Evolutionary conservation across 2,888 invertebrate species (phyloP).

Genomic region (Pocota personata): DNA sequence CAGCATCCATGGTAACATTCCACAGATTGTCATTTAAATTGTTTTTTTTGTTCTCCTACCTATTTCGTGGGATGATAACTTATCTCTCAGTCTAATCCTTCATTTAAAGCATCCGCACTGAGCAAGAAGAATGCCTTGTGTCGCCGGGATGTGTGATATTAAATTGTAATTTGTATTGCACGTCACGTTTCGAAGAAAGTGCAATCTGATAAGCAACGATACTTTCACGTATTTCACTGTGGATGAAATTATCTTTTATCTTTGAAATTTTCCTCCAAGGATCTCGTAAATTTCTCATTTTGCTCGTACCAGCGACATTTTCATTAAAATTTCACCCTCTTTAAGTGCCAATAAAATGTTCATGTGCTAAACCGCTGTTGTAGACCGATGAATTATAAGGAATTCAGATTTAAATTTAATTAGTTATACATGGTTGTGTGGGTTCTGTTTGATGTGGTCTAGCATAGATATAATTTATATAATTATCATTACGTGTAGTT

Average conservation of each 20-base stretch:
- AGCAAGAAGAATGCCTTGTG: neutral
- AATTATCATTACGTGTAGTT: neutral
- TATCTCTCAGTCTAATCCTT: conserved; percentile 5
- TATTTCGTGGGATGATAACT: neutral
- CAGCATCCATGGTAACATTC: neutral
- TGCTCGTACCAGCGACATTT: conserved; percentile 10
- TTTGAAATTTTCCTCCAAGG: conserved; percentile 1
- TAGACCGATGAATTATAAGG: neutral
- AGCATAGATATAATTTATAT: neutral
- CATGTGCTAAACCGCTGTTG: neutral
- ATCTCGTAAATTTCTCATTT: conserved; percentile 41
- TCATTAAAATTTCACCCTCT: conserved; percentile 31
- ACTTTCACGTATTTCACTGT: neutral
- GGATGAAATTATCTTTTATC: conserved; percentile 36
- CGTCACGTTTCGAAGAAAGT: conserved; percentile 46
- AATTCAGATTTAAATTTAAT: conserved; percentile 13
- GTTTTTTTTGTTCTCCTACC: neutral
- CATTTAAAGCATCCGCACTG: neutral
- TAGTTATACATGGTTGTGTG: neutral
- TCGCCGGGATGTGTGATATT: conserved; percentile 11
- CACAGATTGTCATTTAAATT: no score
- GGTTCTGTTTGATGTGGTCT: neutral
- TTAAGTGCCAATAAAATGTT: conserved; percentile 9
- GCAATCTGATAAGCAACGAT: conserved; percentile 53
- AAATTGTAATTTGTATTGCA: conserved; percentile 64